Evolutionary conservation across 2,888 invertebrate genomes (phyloP), one percentile per base, ranked within the genome.

Genomic region (Dendrolimus pini): DNA sequence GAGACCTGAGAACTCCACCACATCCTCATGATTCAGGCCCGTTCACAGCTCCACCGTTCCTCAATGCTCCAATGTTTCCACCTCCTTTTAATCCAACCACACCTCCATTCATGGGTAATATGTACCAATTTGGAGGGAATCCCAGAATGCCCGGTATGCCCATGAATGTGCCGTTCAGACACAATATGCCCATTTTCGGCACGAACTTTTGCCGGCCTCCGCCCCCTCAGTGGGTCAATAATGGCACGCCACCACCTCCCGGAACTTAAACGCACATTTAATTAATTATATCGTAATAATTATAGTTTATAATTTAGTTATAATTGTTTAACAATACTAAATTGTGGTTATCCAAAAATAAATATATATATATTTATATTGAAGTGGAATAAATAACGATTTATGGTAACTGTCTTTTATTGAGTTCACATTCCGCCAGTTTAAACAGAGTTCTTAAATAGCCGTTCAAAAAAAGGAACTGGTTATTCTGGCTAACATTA

Each of bases 291-390:
- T 54, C 52, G 13, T 62, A 61, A 57, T 65, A 57, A 58, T 56
- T 52, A 72, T 68, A 62, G 61, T 65, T 73, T 62, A 53, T 61
- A 60, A 62, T 64, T 59, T 61, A 58, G 59, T 61, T 65, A 60
- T 67, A 66, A 70, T 74, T 78, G 77, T 82, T 80, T 83, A 80
- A 80, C 80, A 76, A 77, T 81, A 82, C 83, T 83, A 82, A 81
- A 82, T 84, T 84, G 84, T 87, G 83, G 83, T 86, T 85, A 88
- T 86, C 88, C 88, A 86, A 88, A 87, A 80, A 18, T 18, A 18
- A 30, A 81, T 75, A 82, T 85, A 85, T 89, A 89, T 85, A 85
- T 89, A 89, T 88, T 87, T 88, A 85, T 88, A 82, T 74, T 71
- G 64, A 62, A 71, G 74, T 73, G 47, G 47, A 82, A 85, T 83